Base-by-base conservation (phyloP, 1,140 invertebrate genomes). In the Camponotus vicinus region DNA sequence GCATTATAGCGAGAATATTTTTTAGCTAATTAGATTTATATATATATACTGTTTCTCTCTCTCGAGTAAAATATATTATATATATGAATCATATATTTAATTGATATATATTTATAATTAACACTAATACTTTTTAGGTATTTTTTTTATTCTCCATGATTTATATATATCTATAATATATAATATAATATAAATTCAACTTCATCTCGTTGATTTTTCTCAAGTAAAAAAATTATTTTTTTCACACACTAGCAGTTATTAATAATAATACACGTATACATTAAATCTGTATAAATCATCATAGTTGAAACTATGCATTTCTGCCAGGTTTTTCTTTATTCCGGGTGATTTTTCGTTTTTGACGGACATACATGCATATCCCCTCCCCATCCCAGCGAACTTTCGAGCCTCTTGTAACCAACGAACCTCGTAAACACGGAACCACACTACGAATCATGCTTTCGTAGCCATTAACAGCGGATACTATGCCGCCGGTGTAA, bases 391-490 rank as follows among this genome's bases (percentile, higher is more conserved):
- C 13, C 11, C 59, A 27, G 21, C 40, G 21, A 77, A 34, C 11
- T 67, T 21, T 15, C 45, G 27, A 52, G 69, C 1, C 34, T 80
- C 18, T 69, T 21, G 34, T 11, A 69, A 69, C 2, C 77, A 64
- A 64, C 64, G 63, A 71, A 27, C 18, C 37, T 70, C 55, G 40
- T 83, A 75, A 83, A 83, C 69, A 63, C 55, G 21, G 59, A 75
- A 73, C 40, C 69, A n/a, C 69, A 63, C 18, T 63, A 49, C 40
- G 66, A 52, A 75, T 52, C 67, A 52, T 55, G 79, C 27, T 75
- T 83, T 73, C 40, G 69, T 49, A 40, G 32, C 55, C 79, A 73
- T 75, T 82, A 73, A 82, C 67, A 40, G 37, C 57, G 69, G 40
- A 61, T 45, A 45, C 69, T 78, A 34, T 66, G 55, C 40, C 57